Evolutionary conservation across 2,888 invertebrate genomes (phyloP), one percentile per base, ranked within the genome.

Genomic region (Spatulosminthurus flaviceps): DNA sequence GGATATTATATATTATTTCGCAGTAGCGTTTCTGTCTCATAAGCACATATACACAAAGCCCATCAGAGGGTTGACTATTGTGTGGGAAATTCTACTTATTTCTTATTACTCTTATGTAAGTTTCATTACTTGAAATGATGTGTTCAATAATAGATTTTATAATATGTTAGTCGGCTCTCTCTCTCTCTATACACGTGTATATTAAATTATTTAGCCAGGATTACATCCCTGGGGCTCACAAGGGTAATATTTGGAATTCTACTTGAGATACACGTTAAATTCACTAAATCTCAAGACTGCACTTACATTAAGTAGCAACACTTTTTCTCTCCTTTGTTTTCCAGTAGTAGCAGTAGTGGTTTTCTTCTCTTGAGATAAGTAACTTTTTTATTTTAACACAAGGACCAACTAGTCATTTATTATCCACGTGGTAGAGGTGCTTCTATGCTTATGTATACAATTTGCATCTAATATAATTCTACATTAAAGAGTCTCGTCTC

Each of bases 81-180:
- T 51, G 51, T 51, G 51, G 34, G 51, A 51, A 51, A 51, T 51
- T 51, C 51, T 51, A 19, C 51, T 51, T 51, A n/a, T n/a, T n/a
- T 51, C 16, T 51, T 51, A 51, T 51, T 5, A 51, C 51, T 51
- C 51, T 51, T 51, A 51, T 51, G 51, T 19, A 51, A 51, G 9
- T 51, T 11, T 51, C 16, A 51, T 16, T 51, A 5, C 51, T 51
- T 51, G 51, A 16, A 51, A 51, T 51, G 1, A 51, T 51, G 51
- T 51, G 51, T 51, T 51, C 51, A 51, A 51, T 51, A 51, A 51
- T 51, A 51, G 51, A 51, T 51, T 11, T 51, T 51, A 51, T 51
- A 51, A 51, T 19, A 51, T 51, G 16, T n/a, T 51, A 51, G 51
- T 5, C 51, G n/a, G 51, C n/a, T n/a, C n/a, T n/a, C n/a, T n/a